Base-by-base conservation (phyloP, 2,113 vertebrate genomes). In the Channa argus region DNA sequence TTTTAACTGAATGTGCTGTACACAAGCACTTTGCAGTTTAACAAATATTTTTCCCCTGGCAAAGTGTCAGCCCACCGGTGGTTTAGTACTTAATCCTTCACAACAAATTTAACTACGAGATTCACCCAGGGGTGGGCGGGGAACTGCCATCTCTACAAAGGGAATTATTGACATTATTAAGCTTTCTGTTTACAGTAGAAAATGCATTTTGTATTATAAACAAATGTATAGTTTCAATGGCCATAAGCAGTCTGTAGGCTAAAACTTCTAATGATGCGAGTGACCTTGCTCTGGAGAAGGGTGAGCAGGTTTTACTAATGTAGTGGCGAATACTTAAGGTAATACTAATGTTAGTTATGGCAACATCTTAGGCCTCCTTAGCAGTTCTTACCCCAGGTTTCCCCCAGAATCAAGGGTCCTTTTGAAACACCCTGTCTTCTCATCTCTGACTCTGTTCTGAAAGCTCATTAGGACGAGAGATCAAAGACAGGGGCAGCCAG, bases 21-120 rank as follows among this genome's bases (percentile, higher is more conserved):
- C 92, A 92, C 91, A 91, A 91, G 92, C 92, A 93, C 87, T 93
- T 93, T 92, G 83, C 88, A 89, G 86, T 90, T 93, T 90, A 91
- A 91, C 90, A 91, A 92, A 91, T 90, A 90, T 91, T 89, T 91
- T 82, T 86, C 88, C 91, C 91, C 85, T 86, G 91, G 87, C 91
- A 84, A 68, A 59, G 86, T 86, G 88, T 91, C 87, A 88, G 83
- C 89, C 90, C 91, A 90, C 77, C 71, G 67, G 87, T 88, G 89
- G 85, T 91, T 92, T 90, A 88, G 68, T 63, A 60, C 76, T 88
- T 90, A 90, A 89, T 90, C 86, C 85, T 88, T 85, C 86, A 52
- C 79, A 87, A 88, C 90, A 88, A 90, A 90, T 89, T 73, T 82
- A 82, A 82, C 83, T 51, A 74, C 66, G 59, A 67, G 45, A 79